Percentiles rank a stretch among this genome's conserved stretches.
These are phyloP conservation scores for Chondrosia reniformis DNA, from an alignment of 37 sponge, comb jelly and placozoan species.

Conservation along the genomic window DNA sequence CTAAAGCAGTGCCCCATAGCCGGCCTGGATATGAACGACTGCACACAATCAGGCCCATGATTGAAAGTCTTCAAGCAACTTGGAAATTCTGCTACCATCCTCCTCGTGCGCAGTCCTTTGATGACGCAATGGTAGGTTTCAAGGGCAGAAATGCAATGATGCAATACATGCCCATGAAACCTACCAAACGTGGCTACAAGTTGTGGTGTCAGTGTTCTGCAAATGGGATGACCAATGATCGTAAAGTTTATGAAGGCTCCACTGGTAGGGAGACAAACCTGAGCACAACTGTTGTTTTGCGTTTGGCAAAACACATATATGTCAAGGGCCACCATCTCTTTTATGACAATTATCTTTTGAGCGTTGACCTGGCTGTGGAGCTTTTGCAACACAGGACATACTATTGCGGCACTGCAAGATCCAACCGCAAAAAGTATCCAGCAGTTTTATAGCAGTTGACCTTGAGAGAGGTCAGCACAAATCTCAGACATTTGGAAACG, in stretches of 20 bases:
- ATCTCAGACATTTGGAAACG: background rate
- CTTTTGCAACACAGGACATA: background rate
- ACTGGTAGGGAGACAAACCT: background rate
- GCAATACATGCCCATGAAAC: slow-evolving; percentile 1
- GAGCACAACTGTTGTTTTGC: background rate
- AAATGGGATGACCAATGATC: background rate
- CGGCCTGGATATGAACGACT: background rate
- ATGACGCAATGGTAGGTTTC: background rate
- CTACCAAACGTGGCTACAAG: no score
- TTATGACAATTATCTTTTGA: background rate
- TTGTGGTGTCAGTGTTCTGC: background rate
- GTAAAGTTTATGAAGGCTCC: background rate
- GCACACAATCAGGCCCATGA: background rate
- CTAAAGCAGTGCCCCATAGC: background rate
- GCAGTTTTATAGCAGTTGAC: background rate
- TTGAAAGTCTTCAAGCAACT: background rate
- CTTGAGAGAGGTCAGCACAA: background rate
- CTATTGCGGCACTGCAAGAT: background rate
- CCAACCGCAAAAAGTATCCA: background rate
- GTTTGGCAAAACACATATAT: background rate
- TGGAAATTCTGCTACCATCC: background rate
- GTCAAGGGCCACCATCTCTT: background rate
- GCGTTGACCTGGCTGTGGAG: background rate
- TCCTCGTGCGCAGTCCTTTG: background rate
- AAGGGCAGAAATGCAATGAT: background rate